Evolutionary conservation across 1,140 invertebrate genomes (phyloP).

Genomic region (Watersipora subatra): DNA sequence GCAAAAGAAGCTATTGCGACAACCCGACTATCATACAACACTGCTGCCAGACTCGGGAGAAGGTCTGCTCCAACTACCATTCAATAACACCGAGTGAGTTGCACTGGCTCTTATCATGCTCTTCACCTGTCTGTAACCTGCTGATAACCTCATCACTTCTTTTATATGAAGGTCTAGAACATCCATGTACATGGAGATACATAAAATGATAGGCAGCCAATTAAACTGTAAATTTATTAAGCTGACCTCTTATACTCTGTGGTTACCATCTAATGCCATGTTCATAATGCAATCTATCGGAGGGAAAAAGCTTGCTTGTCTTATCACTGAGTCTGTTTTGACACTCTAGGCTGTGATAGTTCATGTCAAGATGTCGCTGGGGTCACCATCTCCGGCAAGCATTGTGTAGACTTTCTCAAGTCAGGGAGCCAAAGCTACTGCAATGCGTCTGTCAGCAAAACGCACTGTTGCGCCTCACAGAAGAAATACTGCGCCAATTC

Average conservation of each 20-base stretch:
- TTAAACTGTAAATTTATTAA: not conserved
- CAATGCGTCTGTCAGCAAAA: not conserved
- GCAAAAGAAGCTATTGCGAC: not conserved
- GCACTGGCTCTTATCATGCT: too few relatives aligned
- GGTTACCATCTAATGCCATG: too few relatives aligned
- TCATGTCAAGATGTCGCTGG: not conserved
- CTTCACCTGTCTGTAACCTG: too few relatives aligned
- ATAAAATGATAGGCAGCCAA: too few relatives aligned
- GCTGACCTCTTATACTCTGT: not conserved
- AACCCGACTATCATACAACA: not conserved
- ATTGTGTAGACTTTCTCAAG: not conserved
- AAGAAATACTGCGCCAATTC: not conserved
- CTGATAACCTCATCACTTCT: too few relatives aligned
- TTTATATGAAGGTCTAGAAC: too few relatives aligned
- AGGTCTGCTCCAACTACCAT: not conserved
- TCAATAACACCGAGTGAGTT: not conserved
- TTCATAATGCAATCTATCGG: too few relatives aligned
- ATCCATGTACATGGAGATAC: too few relatives aligned
- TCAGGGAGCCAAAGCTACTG: not conserved
- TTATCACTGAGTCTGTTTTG: too few relatives aligned
- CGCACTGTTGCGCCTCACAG: not conserved
- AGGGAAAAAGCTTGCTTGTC: too few relatives aligned
- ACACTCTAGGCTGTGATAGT: not conserved
- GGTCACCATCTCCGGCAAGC: not conserved
- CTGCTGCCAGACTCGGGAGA: not conserved